Percentiles rank a stretch among this genome's conserved stretches.
These are phyloP conservation scores for Propithecus perrieri DNA, from an alignment of 2,797 vertebrate species.

Conservation along the genomic window DNA sequence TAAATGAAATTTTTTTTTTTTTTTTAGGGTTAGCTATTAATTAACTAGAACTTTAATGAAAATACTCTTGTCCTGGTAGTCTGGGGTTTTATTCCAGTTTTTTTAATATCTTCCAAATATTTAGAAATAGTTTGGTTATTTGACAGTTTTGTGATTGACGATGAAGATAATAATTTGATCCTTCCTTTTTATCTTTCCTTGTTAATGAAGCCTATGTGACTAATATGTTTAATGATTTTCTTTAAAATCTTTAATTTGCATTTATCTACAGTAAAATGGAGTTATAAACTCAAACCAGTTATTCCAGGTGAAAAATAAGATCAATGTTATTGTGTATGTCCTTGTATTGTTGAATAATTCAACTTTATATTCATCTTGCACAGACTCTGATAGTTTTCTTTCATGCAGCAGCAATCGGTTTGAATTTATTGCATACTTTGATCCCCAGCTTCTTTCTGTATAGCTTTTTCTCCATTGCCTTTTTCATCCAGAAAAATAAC, in stretches of 20 bases:
- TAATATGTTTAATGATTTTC: neutral
- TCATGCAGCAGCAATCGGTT: constrained; percentile 33
- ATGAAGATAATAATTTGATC: neutral
- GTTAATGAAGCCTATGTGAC: neutral
- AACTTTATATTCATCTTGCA: constrained; percentile 41
- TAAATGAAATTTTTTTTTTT: neutral
- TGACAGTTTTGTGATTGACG: neutral
- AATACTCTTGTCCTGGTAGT: neutral
- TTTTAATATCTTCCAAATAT: neutral
- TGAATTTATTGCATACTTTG: constrained; percentile 63
- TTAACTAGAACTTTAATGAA: neutral
- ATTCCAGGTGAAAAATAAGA: constrained; percentile 9
- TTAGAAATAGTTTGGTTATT: neutral
- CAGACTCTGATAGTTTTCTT: constrained; percentile 53
- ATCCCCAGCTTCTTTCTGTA: neutral
- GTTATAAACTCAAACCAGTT: neutral
- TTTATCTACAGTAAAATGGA: constrained; percentile 33
- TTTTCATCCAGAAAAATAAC: constrained; percentile 55
- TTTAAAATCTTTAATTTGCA: constrained; percentile 1
- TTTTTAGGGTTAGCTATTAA: neutral
- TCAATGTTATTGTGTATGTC: neutral
- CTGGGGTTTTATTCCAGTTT: neutral
- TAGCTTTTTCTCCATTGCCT: neutral
- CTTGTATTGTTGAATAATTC: constrained; percentile 61
- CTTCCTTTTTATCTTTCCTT: neutral